Evolutionary conservation across 2,888 invertebrate genomes (phyloP).

Genomic region (Pharmacophagus antenor): DNA sequence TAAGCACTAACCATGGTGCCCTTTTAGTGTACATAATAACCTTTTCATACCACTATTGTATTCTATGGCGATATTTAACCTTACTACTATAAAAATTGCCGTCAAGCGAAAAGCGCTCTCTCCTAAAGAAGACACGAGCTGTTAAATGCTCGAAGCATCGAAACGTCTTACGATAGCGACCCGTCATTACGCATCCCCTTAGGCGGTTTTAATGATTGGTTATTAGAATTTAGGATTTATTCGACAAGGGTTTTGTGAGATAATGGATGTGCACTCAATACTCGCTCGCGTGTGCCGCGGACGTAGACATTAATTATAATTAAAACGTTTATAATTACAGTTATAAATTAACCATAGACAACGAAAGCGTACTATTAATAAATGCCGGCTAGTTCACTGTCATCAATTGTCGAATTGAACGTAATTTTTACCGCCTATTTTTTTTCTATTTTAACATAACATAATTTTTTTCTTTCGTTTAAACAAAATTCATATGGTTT

Average conservation of each 20-base stretch:
- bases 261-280: constrained; percentile 11
- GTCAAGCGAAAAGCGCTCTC: not conserved
- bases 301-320: constrained; percentile 22
- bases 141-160: not conserved
- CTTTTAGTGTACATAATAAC: no score
- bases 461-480: not conserved
- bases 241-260: constrained; percentile 1
- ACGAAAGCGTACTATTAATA: not conserved
- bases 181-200: constrained; percentile 12
- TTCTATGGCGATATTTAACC: no score
- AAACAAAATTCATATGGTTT: not conserved
- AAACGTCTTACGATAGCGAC: not conserved
- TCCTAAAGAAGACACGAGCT: not conserved
- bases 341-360: constrained; percentile 7
- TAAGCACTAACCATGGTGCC: no score
- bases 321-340: constrained; percentile 19
- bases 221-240: constrained; percentile 26
- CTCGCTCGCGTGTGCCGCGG: constrained; percentile 5
- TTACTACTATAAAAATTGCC: not conserved
- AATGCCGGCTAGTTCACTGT: not conserved
- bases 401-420: not conserved
- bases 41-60: no score
- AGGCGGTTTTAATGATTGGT: constrained; percentile 27
- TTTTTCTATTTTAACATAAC: not conserved
- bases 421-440: not conserved